Evolutionary conservation across 2,797 vertebrate species (phyloP).

Genomic region (Macropodus opercularis): DNA sequence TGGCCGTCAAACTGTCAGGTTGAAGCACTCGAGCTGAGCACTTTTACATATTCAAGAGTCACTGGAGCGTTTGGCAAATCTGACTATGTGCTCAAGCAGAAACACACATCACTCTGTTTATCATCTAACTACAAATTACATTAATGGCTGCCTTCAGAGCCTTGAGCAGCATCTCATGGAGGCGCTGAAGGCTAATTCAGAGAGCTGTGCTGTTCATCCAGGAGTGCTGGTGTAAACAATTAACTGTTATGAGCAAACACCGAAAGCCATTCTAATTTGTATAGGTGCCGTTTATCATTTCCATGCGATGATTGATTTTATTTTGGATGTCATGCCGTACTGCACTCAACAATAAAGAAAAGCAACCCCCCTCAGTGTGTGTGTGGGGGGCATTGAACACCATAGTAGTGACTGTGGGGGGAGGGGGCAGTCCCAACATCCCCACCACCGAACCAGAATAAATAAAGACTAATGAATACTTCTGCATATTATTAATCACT

Average conservation of each 20-base stretch:
- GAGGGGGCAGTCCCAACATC: conserved; percentile 56
- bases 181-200: conserved; percentile 38
- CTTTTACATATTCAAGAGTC: conserved; percentile 82
- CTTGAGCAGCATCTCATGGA: conserved; percentile 41
- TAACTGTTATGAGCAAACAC: conserved; percentile 28
- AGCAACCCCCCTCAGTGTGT: conserved; percentile 10
- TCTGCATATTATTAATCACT: conserved; percentile 31
- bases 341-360: conserved; percentile 19
- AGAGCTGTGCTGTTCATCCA: conserved; percentile 50
- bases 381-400: conserved; percentile 19
- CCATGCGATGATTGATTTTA: conserved; percentile 25
- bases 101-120: conserved; percentile 81
- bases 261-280: conserved; percentile 11
- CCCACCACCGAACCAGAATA: conserved; percentile 34
- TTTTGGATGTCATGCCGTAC: conserved; percentile 14
- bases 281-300: conserved; percentile 18
- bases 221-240: conserved; percentile 45
- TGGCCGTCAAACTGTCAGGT: conserved; percentile 78
- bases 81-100: conserved; percentile 81
- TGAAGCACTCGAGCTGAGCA: conserved; percentile 65
- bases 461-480: conserved; percentile 43
- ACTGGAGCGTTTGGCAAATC: conserved; percentile 80
- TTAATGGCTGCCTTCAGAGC: conserved; percentile 78
- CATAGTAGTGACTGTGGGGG: conserved; percentile 50
- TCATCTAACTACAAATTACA: conserved; percentile 82